These are phyloP conservation scores for Thalpophila matura DNA, from an alignment of 2,888 invertebrate genomes.

Conservation along the genomic window DNA sequence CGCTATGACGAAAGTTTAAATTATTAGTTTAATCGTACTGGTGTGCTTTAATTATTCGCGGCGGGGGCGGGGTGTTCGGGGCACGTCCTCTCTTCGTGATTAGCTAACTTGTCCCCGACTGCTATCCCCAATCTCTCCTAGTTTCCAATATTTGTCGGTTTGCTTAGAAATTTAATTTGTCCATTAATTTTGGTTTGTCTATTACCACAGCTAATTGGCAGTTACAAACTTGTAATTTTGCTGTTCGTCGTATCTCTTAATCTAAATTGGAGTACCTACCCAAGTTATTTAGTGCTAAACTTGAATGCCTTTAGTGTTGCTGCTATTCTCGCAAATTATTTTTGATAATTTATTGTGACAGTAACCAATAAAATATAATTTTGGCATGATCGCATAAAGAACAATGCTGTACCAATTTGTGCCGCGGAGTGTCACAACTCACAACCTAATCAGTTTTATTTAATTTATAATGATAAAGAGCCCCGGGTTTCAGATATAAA, in stretches of 20 bases:
- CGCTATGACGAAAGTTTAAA: constrained; percentile 89
- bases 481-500: no score
- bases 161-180: constrained; percentile 74
- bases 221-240: constrained; percentile 63
- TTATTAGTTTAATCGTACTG: constrained; percentile 89
- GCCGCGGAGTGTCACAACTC: no score
- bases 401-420: no score
- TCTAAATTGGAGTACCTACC: constrained; percentile 46
- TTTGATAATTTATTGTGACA: constrained; percentile 33
- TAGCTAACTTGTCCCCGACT: constrained; percentile 71
- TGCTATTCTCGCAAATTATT: constrained; percentile 24
- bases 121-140: constrained; percentile 66
- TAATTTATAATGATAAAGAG: no score
- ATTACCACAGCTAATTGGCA: constrained; percentile 64
- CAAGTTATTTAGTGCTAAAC: constrained; percentile 52
- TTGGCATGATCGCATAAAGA: no score
- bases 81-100: constrained; percentile 71
- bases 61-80: constrained; percentile 52
- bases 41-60: constrained; percentile 84
- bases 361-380: no score
- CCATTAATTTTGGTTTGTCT: constrained; percentile 75
- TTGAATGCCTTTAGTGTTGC: constrained; percentile 40
- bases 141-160: constrained; percentile 75
- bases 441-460: no score
- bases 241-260: constrained; percentile 50